These are phyloP conservation scores for Leuciscus waleckii DNA, from an alignment of 2,797 vertebrate genomes.

Conservation along the genomic window DNA sequence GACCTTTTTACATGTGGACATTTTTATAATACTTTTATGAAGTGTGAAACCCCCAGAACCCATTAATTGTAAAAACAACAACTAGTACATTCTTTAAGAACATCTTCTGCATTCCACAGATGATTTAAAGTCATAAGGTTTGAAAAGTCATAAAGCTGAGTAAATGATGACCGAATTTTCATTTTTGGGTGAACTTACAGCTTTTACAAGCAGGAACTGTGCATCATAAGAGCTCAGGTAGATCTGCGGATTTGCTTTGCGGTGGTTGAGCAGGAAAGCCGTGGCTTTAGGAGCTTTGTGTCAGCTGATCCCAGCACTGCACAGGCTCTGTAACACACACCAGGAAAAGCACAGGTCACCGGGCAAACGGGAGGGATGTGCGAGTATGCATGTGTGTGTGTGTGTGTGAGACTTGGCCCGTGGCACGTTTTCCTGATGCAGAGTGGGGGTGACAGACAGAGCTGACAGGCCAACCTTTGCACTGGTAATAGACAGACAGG, in stretches of 20 bases:
- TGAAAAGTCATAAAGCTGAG: background rate
- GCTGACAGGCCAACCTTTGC: conserved; percentile 52
- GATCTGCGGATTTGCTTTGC: conserved; percentile 47
- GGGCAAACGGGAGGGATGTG: background rate
- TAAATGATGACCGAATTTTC: background rate
- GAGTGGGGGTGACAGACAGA: conserved; percentile 53
- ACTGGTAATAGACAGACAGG: conserved; percentile 51
- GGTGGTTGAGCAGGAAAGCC: conserved; percentile 53
- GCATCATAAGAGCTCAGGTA: conserved; percentile 44
- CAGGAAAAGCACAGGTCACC: conserved; percentile 43
- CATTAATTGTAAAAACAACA: background rate
- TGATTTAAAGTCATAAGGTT: background rate
- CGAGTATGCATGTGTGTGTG: background rate
- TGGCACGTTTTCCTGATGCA: conserved; percentile 45
- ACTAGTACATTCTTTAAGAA: background rate
- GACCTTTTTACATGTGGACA: background rate
- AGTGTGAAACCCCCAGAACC: background rate
- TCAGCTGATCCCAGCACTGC: conserved; percentile 48
- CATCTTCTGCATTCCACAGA: background rate
- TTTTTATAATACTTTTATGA: background rate
- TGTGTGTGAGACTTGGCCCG: conserved; percentile 24
- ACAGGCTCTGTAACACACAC: conserved; percentile 32
- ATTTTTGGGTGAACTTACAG: conserved; percentile 18
- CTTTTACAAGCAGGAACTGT: background rate
- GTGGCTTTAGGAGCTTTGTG: conserved; percentile 56